Conservation (phyloP, 2,797 vertebrate species). For the Acrossocheilus wenchowensis region DNA sequence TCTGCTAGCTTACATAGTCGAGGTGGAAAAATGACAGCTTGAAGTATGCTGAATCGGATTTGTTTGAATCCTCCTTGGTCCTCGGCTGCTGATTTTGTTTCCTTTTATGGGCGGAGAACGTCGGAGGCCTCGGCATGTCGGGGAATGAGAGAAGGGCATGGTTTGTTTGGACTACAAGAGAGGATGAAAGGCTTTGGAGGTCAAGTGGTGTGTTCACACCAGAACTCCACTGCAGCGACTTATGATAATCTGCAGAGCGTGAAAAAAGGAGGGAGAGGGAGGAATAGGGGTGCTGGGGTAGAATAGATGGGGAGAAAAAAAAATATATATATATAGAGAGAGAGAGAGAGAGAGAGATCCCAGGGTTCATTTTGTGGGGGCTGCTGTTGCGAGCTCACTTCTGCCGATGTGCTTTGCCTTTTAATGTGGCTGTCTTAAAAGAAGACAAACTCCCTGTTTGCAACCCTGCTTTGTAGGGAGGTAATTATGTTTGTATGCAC, state of each 20-base stretch:
- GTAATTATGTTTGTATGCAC: slow-evolving; percentile 55
- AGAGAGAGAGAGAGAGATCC: slow-evolving; percentile 25
- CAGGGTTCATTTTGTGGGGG: slow-evolving; percentile 54
- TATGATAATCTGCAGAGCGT: slow-evolving; percentile 58
- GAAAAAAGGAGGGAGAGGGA: slow-evolving; percentile 53
- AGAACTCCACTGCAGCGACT: slow-evolving; percentile 49
- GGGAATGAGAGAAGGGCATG: slow-evolving; percentile 47
- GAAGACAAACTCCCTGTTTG: slow-evolving; percentile 51
- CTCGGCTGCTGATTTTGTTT: slow-evolving; percentile 41
- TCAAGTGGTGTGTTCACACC: slow-evolving; percentile 56
- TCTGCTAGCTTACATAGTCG: slow-evolving; percentile 35
- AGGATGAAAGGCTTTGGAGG: slow-evolving; percentile 61
- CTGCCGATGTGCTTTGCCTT: slow-evolving; percentile 49
- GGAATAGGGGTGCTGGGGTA: slow-evolving; percentile 30
- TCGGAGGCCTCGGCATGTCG: slow-evolving; percentile 45
- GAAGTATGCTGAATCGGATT: slow-evolving; percentile 60
- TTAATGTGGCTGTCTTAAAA: slow-evolving; percentile 59
- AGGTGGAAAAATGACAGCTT: slow-evolving; percentile 35
- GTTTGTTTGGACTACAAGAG: slow-evolving; percentile 57
- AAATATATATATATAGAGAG: background rate
- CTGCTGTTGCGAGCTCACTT: slow-evolving; percentile 44
- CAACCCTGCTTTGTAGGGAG: slow-evolving; percentile 47
- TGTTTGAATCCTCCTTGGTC: slow-evolving; percentile 55
- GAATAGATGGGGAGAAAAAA: slow-evolving; percentile 25
- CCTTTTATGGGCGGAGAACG: slow-evolving; percentile 48